Conservation (phyloP, 2,113 vertebrate genomes). For the Clarias magur region DNA sequence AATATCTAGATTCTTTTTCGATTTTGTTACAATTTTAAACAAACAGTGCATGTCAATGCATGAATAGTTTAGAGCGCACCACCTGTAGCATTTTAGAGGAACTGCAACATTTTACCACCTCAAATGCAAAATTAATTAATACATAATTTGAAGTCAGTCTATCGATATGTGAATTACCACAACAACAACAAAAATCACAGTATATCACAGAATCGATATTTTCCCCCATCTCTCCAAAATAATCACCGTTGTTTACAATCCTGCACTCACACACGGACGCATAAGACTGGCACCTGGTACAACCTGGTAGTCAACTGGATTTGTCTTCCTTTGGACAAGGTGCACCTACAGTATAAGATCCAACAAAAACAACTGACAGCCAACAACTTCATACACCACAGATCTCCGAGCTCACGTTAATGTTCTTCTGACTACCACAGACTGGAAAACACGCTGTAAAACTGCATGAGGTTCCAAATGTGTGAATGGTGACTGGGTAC, state of each 20-base stretch:
- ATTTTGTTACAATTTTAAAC: too few relatives aligned
- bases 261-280: neutral
- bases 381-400: neutral
- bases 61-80: too few relatives aligned
- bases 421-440: neutral
- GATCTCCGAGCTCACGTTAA: neutral
- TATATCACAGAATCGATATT: too few relatives aligned
- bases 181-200: too few relatives aligned
- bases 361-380: constrained; percentile 13
- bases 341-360: constrained; percentile 32
- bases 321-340: constrained; percentile 45
- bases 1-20: too few relatives aligned
- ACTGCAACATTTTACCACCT: too few relatives aligned
- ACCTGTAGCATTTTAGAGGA: too few relatives aligned
- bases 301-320: constrained; percentile 38
- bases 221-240: too few relatives aligned
- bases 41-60: too few relatives aligned
- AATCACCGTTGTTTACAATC: neutral
- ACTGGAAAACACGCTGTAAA: neutral
- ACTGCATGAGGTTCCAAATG: constrained; percentile 34
- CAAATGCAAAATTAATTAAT: too few relatives aligned
- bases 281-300: constrained; percentile 37
- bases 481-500: constrained; percentile 32
- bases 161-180: too few relatives aligned
- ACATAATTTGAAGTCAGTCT: too few relatives aligned